Evolutionary conservation across 1,140 invertebrate genomes (phyloP).

Genomic region (Eueides isabella): DNA sequence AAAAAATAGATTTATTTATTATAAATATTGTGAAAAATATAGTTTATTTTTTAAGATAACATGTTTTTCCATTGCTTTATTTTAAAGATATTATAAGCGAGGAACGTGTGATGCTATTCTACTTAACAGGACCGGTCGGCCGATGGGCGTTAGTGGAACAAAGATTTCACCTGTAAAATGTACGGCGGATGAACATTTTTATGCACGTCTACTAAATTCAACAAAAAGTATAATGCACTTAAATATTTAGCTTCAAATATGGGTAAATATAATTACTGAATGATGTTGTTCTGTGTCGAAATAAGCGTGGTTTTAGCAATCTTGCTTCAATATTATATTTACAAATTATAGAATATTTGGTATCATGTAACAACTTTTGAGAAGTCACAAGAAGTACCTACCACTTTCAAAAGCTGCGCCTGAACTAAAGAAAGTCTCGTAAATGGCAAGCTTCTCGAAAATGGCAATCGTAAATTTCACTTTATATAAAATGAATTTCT

Average conservation of each 20-base stretch:
- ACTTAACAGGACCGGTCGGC: conserved; percentile 54
- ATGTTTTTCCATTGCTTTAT: too few species aligned
- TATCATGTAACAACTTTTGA: neutral
- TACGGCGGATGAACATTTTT: neutral
- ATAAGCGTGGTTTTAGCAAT: neutral
- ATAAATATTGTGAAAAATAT: too few species aligned
- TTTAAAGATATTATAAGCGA: neutral
- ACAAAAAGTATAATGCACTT: neutral
- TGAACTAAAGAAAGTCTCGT: neutral
- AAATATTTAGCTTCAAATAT: neutral
- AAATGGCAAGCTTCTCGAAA: too few species aligned
- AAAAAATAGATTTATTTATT: too few species aligned
- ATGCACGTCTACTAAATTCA: neutral
- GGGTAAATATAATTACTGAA: neutral
- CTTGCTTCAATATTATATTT: neutral
- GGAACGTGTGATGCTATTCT: conserved; percentile 28
- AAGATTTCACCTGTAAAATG: conserved; percentile 55
- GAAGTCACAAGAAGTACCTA: neutral
- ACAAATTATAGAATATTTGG: neutral
- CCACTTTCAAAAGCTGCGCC: neutral
- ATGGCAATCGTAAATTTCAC: too few species aligned
- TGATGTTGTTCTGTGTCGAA: neutral
- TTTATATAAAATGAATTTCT: neutral
- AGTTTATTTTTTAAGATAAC: too few species aligned
- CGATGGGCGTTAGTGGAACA: conserved; percentile 60